A percentile compares a stretch with the other conserved stretches of the same genome.
Conservation (phyloP, 2,797 vertebrate genomes). For the Salarias fasciatus region DNA sequence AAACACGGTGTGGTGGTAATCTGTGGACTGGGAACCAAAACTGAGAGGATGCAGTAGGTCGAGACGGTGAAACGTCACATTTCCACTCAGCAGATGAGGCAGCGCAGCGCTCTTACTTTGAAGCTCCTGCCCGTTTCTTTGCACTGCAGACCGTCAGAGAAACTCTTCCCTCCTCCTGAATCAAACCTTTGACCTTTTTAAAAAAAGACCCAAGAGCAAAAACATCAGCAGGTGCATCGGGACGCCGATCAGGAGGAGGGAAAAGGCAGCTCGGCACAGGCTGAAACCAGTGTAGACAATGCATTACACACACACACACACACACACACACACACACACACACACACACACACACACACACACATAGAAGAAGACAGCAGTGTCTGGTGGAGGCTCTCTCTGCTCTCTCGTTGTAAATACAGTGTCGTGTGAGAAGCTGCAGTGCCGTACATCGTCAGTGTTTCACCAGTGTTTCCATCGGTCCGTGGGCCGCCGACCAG, state of each 20-base stretch:
- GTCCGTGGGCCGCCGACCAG: conserved; percentile 67
- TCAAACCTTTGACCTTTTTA: background rate
- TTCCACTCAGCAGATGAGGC: conserved; percentile 5
- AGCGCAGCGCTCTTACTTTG: background rate
- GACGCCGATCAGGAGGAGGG: conserved; percentile 53
- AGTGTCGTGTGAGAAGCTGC: conserved; percentile 79
- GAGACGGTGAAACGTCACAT: conserved; percentile 15
- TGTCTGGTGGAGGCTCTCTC: conserved; percentile 67
- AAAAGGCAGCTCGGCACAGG: conserved; percentile 53
- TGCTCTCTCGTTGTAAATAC: conserved; percentile 82
- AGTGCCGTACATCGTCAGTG: conserved; percentile 78
- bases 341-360: too few species aligned
- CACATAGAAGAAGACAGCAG: conserved; percentile 54
- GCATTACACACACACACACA: conserved; percentile 36
- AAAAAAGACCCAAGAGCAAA: conserved; percentile 28
- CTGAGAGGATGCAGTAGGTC: conserved; percentile 24
- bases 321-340: too few species aligned
- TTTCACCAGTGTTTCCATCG: conserved; percentile 71
- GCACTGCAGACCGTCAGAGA: conserved; percentile 59
- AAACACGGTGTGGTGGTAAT: conserved; percentile 12
- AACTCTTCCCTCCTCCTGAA: conserved; percentile 32
- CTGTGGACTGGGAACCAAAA: background rate
- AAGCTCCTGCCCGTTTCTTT: conserved; percentile 33
- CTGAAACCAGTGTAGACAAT: conserved; percentile 54
- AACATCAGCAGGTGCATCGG: conserved; percentile 75